Conservation (phyloP, 1,140 invertebrate genomes). For the Drosophila equinoxialis region DNA sequence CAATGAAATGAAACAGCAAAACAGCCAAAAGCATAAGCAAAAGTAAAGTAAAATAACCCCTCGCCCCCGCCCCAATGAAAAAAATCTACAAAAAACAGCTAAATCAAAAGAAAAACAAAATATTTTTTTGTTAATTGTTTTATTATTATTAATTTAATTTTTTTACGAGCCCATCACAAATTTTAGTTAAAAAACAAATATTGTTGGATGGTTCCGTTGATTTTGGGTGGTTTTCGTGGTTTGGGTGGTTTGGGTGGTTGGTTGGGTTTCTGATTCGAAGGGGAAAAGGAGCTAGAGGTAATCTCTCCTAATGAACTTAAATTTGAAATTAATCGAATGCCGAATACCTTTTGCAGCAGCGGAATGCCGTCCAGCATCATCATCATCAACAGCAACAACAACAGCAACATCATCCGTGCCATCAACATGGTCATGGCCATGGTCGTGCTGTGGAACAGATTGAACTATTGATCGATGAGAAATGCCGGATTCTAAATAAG, state of each 20-base stretch:
- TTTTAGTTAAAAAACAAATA: slow-evolving; percentile 66
- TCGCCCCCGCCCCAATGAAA: background rate
- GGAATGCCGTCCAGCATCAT: slow-evolving; percentile 23
- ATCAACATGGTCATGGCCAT: slow-evolving; percentile 21
- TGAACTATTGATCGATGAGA: slow-evolving; percentile 85
- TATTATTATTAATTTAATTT: background rate
- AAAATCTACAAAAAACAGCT: slow-evolving; percentile 29
- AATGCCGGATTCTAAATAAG: slow-evolving; percentile 86
- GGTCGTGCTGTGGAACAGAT: slow-evolving; percentile 82
- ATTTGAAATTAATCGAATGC: background rate
- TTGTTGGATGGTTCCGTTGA: slow-evolving; percentile 31
- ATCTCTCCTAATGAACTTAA: background rate
- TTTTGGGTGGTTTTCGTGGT: slow-evolving; percentile 1
- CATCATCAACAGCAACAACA: background rate
- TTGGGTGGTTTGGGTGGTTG: slow-evolving; percentile 25
- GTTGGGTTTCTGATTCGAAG: background rate
- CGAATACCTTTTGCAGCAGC: slow-evolving; percentile 31
- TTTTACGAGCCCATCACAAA: slow-evolving; percentile 81
- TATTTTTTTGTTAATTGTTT: background rate
- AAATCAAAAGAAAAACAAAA: slow-evolving; percentile 38
- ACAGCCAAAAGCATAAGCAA: slow-evolving; percentile 26
- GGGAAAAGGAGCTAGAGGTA: background rate
- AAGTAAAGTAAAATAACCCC: slow-evolving; percentile 15
- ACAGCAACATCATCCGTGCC: slow-evolving; percentile 1
- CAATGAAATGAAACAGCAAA: slow-evolving; percentile 29